Percentiles rank a stretch among this genome's conserved stretches.
Conservation (phyloP, 2,888 invertebrate species). For the Microchrysa polita region DNA sequence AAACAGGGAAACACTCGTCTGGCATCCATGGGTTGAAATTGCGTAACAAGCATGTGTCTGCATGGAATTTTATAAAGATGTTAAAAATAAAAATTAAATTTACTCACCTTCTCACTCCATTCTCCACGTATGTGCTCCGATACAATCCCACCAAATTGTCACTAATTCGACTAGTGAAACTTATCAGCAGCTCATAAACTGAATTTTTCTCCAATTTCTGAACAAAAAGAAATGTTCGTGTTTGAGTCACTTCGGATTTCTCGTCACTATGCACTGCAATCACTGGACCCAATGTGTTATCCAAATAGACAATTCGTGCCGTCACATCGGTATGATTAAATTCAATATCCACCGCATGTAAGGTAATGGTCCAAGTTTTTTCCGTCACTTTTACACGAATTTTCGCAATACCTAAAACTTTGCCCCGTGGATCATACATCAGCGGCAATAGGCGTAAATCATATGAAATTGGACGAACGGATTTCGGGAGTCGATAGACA, state of each 20-base stretch:
- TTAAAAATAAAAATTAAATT: neutral
- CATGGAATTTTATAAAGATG: constrained; percentile 51
- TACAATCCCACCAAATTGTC: constrained; percentile 84
- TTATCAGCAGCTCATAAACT: constrained; percentile 74
- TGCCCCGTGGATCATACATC: constrained; percentile 79
- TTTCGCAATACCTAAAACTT: constrained; percentile 76
- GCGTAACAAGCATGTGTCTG: constrained; percentile 84
- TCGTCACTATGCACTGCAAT: constrained; percentile 64
- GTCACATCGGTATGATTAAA: constrained; percentile 70
- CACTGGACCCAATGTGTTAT: constrained; percentile 38
- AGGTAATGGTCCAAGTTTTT: constrained; percentile 71
- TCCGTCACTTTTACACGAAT: constrained; percentile 71
- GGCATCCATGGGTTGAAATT: constrained; percentile 85
- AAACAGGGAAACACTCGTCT: constrained; percentile 86
- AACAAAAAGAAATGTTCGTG: constrained; percentile 73
- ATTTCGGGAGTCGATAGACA: constrained; percentile 70
- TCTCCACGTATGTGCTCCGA: constrained; percentile 78
- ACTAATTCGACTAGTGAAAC: constrained; percentile 77
- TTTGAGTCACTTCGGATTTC: constrained; percentile 72
- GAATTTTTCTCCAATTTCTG: constrained; percentile 69
- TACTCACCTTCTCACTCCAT: constrained; percentile 73
- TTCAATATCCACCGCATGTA: constrained; percentile 77
- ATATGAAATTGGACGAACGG: constrained; percentile 75
- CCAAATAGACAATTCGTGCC: constrained; percentile 58
- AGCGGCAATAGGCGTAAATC: constrained; percentile 76